These are phyloP conservation scores for Theonella swinhoei DNA, from an alignment of 37 sponge, comb jelly and placozoan species.

Conservation along the genomic window DNA sequence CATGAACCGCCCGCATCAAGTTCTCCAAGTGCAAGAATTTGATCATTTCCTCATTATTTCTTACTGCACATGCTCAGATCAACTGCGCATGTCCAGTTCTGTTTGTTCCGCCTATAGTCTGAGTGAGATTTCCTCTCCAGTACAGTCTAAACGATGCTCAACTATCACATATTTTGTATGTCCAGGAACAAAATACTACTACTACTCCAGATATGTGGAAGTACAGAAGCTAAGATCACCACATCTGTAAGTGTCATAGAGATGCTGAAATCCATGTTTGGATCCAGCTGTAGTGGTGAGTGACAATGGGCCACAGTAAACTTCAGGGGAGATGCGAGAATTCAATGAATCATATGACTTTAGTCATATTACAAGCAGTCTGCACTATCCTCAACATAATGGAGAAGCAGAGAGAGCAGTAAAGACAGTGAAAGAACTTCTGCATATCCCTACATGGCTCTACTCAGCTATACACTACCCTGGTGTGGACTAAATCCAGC, in stretches of 20 bases:
- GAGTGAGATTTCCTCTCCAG: no score
- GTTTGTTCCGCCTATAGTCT: conserved; percentile 30
- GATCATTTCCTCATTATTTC: no score
- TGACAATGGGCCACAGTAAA: conserved; percentile 61
- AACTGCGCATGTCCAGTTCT: no score
- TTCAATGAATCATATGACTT: conserved; percentile 48
- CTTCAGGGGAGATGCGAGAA: conserved; percentile 28
- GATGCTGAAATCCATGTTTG: conserved; percentile 38
- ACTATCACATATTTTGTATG: no score
- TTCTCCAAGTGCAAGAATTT: no score
- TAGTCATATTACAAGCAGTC: conserved; percentile 56
- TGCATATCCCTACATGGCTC: conserved; percentile 25
- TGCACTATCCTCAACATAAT: conserved; percentile 51
- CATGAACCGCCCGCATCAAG: no score
- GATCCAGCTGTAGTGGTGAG: conserved; percentile 42
- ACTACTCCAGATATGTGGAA: conserved; percentile 47
- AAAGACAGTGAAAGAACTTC: conserved; percentile 43
- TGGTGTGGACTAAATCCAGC: conserved; percentile 42
- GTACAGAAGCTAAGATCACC: conserved; percentile 11
- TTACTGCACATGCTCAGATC: no score
- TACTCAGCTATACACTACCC: conserved; percentile 32
- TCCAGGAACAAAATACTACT: conserved; percentile 29
- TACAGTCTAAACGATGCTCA: no score
- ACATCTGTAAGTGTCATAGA: conserved; percentile 17
- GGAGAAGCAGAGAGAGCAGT: conserved; percentile 46